Evolutionary conservation across 2,797 vertebrate species (phyloP).

Genomic region (Brachyalestes nurse): DNA sequence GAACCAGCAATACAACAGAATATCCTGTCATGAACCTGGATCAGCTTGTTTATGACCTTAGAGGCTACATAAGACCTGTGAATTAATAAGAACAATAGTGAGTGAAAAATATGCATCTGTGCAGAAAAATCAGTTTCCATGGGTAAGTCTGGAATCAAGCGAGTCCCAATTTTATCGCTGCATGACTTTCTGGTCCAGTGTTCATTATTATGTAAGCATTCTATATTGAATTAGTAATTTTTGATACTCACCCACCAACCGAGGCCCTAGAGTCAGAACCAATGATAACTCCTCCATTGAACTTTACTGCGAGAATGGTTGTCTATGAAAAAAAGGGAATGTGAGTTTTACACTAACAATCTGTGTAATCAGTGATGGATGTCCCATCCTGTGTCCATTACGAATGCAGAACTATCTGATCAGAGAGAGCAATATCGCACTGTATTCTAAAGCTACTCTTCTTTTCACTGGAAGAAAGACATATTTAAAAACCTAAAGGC

Average conservation of each 20-base stretch:
- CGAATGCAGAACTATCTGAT: too few species aligned
- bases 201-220: not conserved
- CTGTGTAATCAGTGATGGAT: not conserved
- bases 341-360: not conserved
- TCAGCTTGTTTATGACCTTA: slow-evolving; percentile 87
- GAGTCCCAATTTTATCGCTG: too few species aligned
- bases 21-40: slow-evolving; percentile 83
- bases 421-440: too few species aligned
- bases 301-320: slow-evolving; percentile 89
- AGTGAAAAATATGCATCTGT: not conserved
- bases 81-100: not conserved
- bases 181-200: too few species aligned
- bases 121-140: not conserved
- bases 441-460: too few species aligned
- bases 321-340: slow-evolving; percentile 72
- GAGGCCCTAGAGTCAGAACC: slow-evolving; percentile 89
- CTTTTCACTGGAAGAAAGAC: too few species aligned
- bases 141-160: not conserved
- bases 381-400: not conserved
- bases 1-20: slow-evolving; percentile 88
- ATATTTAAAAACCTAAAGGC: too few species aligned
- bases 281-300: slow-evolving; percentile 85
- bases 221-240: not conserved
- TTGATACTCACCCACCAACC: slow-evolving; percentile 79
- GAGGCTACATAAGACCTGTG: slow-evolving; percentile 79